A percentile compares a stretch with the other conserved stretches of the same genome.
Conservation (phyloP, 2,113 vertebrate genomes). For the Andinoacara biseriatus region DNA sequence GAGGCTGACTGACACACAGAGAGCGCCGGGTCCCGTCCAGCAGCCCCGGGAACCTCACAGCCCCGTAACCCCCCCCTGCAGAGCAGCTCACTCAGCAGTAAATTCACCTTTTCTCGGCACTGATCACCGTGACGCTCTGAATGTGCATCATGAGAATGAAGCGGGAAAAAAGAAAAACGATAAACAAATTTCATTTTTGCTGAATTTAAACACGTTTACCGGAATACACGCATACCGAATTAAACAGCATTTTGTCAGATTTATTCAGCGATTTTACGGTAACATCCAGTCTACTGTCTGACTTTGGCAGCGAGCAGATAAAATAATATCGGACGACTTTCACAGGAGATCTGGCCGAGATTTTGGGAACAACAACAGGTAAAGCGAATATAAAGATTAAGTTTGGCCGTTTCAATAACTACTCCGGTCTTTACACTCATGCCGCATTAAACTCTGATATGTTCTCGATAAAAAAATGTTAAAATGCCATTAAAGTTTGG, state of each 20-base stretch:
- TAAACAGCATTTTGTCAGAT: not conserved
- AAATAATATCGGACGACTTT: not conserved
- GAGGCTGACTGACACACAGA: not conserved
- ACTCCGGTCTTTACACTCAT: fast-evolving
- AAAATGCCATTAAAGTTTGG: fast-evolving
- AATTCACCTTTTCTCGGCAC: not conserved
- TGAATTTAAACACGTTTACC: not conserved
- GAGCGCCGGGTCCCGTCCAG: slow-evolving; percentile 18
- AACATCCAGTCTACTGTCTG: not conserved
- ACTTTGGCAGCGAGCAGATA: not conserved
- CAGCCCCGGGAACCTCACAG: not conserved
- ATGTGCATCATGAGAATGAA: not conserved
- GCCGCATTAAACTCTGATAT: not conserved
- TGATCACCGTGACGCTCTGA: not conserved
- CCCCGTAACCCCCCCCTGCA: not conserved
- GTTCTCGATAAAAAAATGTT: fast-evolving
- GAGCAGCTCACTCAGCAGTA: fast-evolving
- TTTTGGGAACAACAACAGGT: not conserved
- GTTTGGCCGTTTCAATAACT: not conserved
- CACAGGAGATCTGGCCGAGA: not conserved
- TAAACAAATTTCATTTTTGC: not conserved
- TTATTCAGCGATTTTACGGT: not conserved
- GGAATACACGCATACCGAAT: not conserved
- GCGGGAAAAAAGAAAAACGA: not conserved
- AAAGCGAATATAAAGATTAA: not conserved